Evolutionary conservation across 2,113 vertebrate genomes (phyloP).

Genomic region (Plestiodon gilberti): DNA sequence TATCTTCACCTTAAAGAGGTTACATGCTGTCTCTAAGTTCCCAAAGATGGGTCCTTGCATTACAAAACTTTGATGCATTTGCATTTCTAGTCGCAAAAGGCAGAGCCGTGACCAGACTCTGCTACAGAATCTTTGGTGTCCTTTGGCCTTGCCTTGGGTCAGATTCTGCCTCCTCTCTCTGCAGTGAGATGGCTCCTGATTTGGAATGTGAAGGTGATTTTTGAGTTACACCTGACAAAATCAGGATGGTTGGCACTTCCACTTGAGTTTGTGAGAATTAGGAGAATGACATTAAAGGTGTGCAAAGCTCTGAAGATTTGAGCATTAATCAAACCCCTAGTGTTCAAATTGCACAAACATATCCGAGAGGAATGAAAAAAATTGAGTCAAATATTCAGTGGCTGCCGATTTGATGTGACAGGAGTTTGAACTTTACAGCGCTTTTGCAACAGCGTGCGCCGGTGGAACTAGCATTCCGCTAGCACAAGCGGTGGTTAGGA

Average conservation of each 20-base stretch:
- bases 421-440: too few species aligned
- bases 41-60: background rate
- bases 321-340: constrained; percentile 13
- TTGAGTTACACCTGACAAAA: background rate
- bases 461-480: too few species aligned
- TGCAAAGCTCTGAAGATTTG: background rate
- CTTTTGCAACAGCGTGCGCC: too few species aligned
- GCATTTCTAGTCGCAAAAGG: constrained; percentile 9
- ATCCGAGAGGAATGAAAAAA: background rate
- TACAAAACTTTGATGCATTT: background rate
- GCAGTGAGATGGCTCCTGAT: background rate
- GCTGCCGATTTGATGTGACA: background rate
- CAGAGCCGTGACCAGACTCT: background rate
- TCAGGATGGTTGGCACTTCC: background rate
- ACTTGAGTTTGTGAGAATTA: background rate
- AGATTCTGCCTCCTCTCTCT: background rate
- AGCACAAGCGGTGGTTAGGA: too few species aligned
- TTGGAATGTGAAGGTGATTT: background rate
- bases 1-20: too few species aligned
- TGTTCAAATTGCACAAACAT: constrained; percentile 12
- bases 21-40: too few species aligned
- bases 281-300: constrained; percentile 10
- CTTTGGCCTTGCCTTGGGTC: background rate
- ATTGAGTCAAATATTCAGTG: constrained; percentile 6
- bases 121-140: background rate